Base-by-base conservation (phyloP, 2,888 invertebrate genomes). In the Marasmarcha lunaedactyla region DNA sequence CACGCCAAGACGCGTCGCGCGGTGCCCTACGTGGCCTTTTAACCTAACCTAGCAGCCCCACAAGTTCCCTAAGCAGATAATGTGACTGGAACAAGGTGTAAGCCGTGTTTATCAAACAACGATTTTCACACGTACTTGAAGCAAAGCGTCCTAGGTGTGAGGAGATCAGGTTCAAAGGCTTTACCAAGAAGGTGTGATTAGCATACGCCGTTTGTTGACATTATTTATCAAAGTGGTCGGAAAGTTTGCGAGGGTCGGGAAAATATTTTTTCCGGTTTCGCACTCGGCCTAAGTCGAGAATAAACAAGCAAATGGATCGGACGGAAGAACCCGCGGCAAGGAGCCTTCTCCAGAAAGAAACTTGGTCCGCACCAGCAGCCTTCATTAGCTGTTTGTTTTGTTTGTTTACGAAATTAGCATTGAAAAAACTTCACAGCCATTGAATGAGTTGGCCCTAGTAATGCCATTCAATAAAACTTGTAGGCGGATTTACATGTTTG, bases 401-500 rank as follows among this genome's bases (percentile, higher is more conserved):
- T 78, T 83, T 81, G 72, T 70, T 68, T 65, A 66, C 68, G 57
- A 72, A 79, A 81, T 83, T 79, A 79, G 71, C 74, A 77, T 72
- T 69, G 63, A 67, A 67, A 67, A 70, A 65, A 68, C 64, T 61
- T 66, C 20, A 20, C 20, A 20, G 20, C 20, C 20, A 5, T 20
- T 5, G 20, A 20, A 20, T 20, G 20, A 20, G 20, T 7, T 20
- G 20, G 20, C 20, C 20, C 20, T 20, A 20, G 20, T 20, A 7
- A 20, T 20, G 20, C 4, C 20, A 20, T 20, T 20, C 20, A 20
- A 20, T 20, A 20, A 20, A 20, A 20, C 20, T 20, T 20, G 20
- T 35, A 13, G 15, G 15, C 20, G 20, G 20, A 20, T 20, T 20
- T 20, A 20, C 20, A 20, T 20, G 4, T 20, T 20, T 20, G 20